Base-by-base conservation (phyloP, 1,140 invertebrate genomes). In the Mercenaria mercenaria region DNA sequence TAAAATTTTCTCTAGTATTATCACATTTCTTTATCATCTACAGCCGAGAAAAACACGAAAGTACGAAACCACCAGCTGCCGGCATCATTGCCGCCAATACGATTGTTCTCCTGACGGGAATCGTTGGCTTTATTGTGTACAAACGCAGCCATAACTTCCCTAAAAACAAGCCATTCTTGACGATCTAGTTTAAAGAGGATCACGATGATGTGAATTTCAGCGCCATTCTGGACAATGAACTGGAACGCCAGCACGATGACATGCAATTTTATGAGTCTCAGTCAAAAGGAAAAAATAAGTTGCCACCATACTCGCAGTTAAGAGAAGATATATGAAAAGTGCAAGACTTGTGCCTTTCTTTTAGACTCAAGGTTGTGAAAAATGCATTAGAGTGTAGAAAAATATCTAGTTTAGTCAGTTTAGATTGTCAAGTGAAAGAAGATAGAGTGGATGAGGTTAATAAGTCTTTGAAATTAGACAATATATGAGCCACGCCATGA, bases 181-280 rank as follows among this genome's bases (percentile, higher is more conserved):
- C 79, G 1, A 52, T 90, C 26, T 80, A 90, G 37, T 76, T 90
- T n/a, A 83, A 90, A 50, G 67, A 90, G 11, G 80, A 83, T 37
- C 88, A 90, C 41, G 88, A 90, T 1, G 69, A 76, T 13, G 88
- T 90, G 18, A 90, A 90, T 50, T 90, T 90, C 39, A 90, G 88
- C 41, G 69, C 80, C 0, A 52, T 90, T 29, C 88, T 80, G 2
- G 88, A 77, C 13, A 69, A 90, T 39, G 88, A 90, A 43, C 26
- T 83, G 11, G 72, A 90, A n/a, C 18, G 72, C 32, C 80, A 77
- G 32, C 39, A 77, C 4, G 67, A 90, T 13, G 88, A 90, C n/a
- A 76, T 81, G 64, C 26, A 26, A 0, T 87, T 87, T 50, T 87
- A 89, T 39, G 79, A 89, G 61, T 39, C 84, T 50, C 87, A 82